Evolutionary conservation across 2,113 vertebrate species (phyloP).

Genomic region (Abramis brama): DNA sequence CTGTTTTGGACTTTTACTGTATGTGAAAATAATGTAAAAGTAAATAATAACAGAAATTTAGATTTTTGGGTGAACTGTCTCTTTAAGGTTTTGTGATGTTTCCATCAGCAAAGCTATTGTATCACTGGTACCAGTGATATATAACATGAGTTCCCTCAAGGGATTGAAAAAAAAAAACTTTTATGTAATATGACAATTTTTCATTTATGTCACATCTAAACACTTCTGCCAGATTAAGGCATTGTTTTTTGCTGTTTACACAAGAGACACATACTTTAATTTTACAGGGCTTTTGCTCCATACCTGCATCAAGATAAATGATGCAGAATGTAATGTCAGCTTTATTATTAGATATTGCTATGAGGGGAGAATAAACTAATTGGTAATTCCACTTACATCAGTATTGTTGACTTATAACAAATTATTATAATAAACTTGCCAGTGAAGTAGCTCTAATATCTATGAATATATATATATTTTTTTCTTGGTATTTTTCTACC

Average conservation of each 20-base stretch:
- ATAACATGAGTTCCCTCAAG: neutral
- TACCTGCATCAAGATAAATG: slow-evolving; percentile 3
- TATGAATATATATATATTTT: too few relatives aligned
- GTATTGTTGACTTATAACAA: slow-evolving; percentile 8
- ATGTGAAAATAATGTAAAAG: neutral
- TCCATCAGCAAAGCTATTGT: neutral
- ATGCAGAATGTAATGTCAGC: neutral
- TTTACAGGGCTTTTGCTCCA: neutral
- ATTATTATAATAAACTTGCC: neutral
- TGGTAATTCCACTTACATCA: neutral
- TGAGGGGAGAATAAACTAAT: neutral
- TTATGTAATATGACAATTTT: neutral
- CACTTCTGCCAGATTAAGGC: neutral
- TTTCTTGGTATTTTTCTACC: neutral
- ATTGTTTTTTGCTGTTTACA: slow-evolving; percentile 9
- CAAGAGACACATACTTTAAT: neutral
- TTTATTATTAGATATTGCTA: slow-evolving; percentile 4
- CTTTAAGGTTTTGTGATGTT: neutral
- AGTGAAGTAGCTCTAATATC: neutral
- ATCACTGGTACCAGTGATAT: neutral
- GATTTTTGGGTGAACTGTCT: neutral
- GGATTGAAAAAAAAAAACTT: neutral
- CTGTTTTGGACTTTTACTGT: neutral
- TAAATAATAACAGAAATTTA: neutral
- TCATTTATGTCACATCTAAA: neutral